These are phyloP conservation scores for Tupaia chinensis DNA, from an alignment of 2,113 vertebrate genomes.

Conservation along the genomic window DNA sequence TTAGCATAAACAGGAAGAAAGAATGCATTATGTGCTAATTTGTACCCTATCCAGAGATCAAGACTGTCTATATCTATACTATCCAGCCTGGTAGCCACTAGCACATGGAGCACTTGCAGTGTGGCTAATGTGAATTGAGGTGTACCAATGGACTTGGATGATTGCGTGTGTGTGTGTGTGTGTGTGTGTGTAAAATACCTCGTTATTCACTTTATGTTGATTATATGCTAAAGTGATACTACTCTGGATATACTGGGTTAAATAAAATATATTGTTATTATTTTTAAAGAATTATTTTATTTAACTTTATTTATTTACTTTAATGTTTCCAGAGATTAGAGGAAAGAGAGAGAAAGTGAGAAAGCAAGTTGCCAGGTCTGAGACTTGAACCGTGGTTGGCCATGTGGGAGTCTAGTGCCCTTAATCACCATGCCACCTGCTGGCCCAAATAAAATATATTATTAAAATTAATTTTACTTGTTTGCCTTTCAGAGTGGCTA, in stretches of 20 bases:
- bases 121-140: neutral
- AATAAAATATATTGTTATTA: neutral
- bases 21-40: neutral
- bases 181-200: neutral
- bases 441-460: neutral
- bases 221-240: conserved; percentile 1
- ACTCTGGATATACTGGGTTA: neutral
- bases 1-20: neutral
- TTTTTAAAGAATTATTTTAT: conserved; percentile 8
- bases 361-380: no score
- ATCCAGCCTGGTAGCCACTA: neutral
- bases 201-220: conserved; percentile 18
- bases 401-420: no score
- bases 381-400: no score
- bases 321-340: neutral
- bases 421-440: no score
- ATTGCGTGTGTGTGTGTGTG: no score
- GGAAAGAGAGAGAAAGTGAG: no score
- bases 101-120: neutral
- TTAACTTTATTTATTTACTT: conserved; percentile 39
- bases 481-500: conserved; percentile 35
- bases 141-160: neutral
- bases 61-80: neutral
- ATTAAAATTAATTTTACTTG: conserved; percentile 36
- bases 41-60: neutral